These are phyloP conservation scores for Danionella cerebrum DNA, from an alignment of 2,113 vertebrate species.

Conservation along the genomic window DNA sequence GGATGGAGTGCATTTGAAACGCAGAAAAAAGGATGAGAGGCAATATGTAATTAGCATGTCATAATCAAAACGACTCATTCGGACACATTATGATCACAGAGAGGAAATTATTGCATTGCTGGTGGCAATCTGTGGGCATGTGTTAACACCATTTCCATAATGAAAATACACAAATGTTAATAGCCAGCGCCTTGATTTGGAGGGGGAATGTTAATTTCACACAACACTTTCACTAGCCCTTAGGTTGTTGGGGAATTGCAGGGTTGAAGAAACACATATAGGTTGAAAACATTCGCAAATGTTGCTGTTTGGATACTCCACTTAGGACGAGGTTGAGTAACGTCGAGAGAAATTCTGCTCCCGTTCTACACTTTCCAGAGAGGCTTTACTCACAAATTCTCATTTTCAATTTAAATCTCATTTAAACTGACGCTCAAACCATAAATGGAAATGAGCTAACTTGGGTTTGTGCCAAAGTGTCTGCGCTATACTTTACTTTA, in stretches of 20 bases:
- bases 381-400: slow-evolving; percentile 81
- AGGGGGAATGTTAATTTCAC: slow-evolving; percentile 93
- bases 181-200: slow-evolving; percentile 89
- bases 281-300: slow-evolving; percentile 82
- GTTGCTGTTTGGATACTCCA: slow-evolving; percentile 76
- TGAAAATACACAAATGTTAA: slow-evolving; percentile 99
- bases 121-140: slow-evolving; percentile 97
- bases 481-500: slow-evolving; percentile 70
- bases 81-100: slow-evolving; percentile 99
- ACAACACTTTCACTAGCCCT: slow-evolving; percentile 89
- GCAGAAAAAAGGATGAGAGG: slow-evolving; percentile 63
- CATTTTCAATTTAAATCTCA: slow-evolving; percentile 99
- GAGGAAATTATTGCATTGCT: slow-evolving; percentile 97
- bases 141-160: slow-evolving; percentile 99
- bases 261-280: slow-evolving; percentile 64
- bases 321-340: slow-evolving; percentile 68
- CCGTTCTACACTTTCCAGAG: slow-evolving; percentile 83
- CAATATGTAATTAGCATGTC: slow-evolving; percentile 99
- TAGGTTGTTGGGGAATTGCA: slow-evolving; percentile 82
- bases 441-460: slow-evolving; percentile 98
- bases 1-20: slow-evolving; percentile 83
- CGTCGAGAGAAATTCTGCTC: slow-evolving; percentile 54
- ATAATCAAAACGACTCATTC: slow-evolving; percentile 99
- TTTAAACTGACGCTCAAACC: slow-evolving; percentile 98
- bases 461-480: slow-evolving; percentile 81